Evolutionary conservation across 2,113 vertebrate genomes (phyloP).

Genomic region (Sceloporus tristichus): DNA sequence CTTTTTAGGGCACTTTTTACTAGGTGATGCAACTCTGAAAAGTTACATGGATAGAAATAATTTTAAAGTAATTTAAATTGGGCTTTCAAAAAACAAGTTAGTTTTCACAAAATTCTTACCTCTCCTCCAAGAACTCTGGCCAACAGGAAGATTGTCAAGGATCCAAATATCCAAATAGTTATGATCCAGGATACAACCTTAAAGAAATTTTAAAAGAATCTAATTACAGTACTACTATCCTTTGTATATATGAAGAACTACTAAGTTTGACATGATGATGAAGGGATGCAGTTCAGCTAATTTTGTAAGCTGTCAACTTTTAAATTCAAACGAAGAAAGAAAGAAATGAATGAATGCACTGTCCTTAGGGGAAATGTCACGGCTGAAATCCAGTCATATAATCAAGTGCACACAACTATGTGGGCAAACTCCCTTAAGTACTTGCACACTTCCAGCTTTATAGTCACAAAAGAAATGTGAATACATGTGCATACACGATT

Average conservation of each 20-base stretch:
- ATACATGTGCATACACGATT: background rate
- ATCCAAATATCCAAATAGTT: constrained; percentile 99
- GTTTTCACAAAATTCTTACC: constrained; percentile 80
- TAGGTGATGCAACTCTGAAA: background rate
- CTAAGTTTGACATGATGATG: background rate
- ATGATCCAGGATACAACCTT: constrained; percentile 99
- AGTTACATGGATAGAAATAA: background rate
- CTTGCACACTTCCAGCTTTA: background rate
- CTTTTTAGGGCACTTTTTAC: background rate
- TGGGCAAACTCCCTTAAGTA: background rate
- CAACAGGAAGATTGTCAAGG: constrained; percentile 95
- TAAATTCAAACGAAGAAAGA: background rate
- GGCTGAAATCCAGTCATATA: background rate
- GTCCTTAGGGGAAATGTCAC: background rate
- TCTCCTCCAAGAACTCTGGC: constrained; percentile 98
- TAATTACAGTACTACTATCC: no score
- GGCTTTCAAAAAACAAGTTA: background rate
- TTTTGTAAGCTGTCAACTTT: background rate
- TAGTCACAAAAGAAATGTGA: background rate
- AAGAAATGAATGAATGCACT: background rate
- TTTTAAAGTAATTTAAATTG: constrained; percentile 6
- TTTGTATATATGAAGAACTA: background rate
- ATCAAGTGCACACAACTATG: background rate
- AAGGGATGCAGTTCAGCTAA: background rate
- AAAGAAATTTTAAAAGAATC: constrained; percentile 14